Evolutionary conservation across 2,797 vertebrate genomes (phyloP).

Genomic region (Hylomyscus alleni): DNA sequence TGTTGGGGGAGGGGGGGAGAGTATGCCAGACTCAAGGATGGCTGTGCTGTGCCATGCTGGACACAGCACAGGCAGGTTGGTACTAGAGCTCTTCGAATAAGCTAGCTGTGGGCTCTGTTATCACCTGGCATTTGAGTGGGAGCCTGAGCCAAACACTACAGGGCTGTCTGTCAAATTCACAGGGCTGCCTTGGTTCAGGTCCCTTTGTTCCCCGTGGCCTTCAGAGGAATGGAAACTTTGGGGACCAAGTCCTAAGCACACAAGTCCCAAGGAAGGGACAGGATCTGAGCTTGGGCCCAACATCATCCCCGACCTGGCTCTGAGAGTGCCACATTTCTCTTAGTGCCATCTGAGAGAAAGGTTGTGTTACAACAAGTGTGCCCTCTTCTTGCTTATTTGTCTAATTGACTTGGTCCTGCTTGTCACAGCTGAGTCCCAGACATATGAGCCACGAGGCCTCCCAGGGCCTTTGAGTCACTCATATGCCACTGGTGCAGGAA

Average conservation of each 20-base stretch:
- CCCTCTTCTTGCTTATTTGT: neutral
- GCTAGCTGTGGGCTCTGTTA: neutral
- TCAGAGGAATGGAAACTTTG: neutral
- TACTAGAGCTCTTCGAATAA: neutral
- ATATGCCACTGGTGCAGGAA: neutral
- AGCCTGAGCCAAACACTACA: neutral
- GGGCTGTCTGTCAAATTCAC: neutral
- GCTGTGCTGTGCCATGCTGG: neutral
- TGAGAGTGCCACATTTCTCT: neutral
- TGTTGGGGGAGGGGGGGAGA: too few relatives aligned
- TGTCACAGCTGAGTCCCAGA: neutral
- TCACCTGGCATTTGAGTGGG: neutral
- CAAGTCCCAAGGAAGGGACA: neutral
- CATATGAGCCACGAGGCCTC: accelerated
- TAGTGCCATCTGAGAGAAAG: neutral
- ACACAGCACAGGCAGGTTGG: neutral
- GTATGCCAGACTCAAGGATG: neutral
- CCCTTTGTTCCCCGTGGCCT: neutral
- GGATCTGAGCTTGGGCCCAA: neutral
- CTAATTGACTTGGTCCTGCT: neutral
- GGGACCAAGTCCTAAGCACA: neutral
- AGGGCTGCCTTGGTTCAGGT: neutral
- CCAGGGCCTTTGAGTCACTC: neutral
- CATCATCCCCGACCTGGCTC: neutral
- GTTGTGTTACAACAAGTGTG: neutral